A percentile compares a stretch with the other conserved stretches of the same genome.
phyloP scores from a whole-genome alignment of 2,888 invertebrate genomes.

The Aspidapion aeneum region DNA sequence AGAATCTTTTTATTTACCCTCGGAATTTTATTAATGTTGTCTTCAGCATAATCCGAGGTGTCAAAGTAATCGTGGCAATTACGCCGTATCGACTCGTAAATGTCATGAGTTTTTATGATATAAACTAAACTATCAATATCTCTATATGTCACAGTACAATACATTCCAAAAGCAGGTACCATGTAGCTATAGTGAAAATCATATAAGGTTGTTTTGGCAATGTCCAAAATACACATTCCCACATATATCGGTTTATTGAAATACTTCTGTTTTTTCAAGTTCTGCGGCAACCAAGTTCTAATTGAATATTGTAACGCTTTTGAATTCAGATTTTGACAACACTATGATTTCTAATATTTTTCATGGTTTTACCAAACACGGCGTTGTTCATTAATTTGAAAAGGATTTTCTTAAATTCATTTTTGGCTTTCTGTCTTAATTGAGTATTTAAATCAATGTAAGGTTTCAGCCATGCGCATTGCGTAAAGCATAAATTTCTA shows the following conservation, averaged over 20 bases:
- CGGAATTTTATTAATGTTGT: conserved; percentile 34
- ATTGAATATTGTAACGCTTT: conserved; percentile 22
- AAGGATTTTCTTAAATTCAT: conserved; percentile 26
- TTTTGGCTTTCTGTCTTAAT: conserved; percentile 14
- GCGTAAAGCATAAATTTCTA: conserved; percentile 22
- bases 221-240: conserved; percentile 27
- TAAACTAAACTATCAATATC: conserved; percentile 23
- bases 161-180: conserved; percentile 11
- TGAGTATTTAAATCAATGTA: conserved; percentile 24
- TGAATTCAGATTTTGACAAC: conserved; percentile 25
- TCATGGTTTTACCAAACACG: conserved; percentile 25
- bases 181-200: conserved; percentile 30
- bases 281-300: not conserved
- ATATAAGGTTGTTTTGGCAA: conserved; percentile 28
- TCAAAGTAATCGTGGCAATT: too few relatives aligned
- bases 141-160: conserved; percentile 22
- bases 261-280: not conserved
- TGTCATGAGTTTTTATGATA: conserved; percentile 10
- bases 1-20: conserved; percentile 35
- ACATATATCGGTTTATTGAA: conserved; percentile 30
- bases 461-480: conserved; percentile 25
- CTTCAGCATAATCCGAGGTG: conserved; percentile 31
- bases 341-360: conserved; percentile 21
- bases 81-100: too few relatives aligned
- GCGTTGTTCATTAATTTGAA: too few relatives aligned